These are phyloP conservation scores for Diadophis punctatus DNA, from an alignment of 2,113 vertebrate genomes.

Conservation along the genomic window DNA sequence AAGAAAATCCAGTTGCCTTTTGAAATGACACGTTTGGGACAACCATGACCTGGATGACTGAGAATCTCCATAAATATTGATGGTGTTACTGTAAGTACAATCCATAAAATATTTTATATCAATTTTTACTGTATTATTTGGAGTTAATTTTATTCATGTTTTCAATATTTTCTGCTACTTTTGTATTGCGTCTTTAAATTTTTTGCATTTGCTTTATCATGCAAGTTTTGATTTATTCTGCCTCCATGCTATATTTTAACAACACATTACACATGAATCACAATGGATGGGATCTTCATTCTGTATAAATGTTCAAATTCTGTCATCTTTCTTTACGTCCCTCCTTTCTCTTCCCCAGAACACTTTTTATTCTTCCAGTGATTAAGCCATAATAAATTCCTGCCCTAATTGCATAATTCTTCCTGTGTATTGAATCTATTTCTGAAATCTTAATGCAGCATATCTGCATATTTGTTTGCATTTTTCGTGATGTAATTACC, in stretches of 20 bases:
- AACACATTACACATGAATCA: neutral
- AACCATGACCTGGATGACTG: neutral
- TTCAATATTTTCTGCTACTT: neutral
- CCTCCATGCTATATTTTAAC: neutral
- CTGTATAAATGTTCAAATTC: neutral
- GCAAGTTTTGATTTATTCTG: neutral
- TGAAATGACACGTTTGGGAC: neutral
- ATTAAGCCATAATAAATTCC: neutral
- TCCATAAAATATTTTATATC: neutral
- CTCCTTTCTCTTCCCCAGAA: neutral
- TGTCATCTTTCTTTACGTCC: neutral
- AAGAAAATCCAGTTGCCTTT: neutral
- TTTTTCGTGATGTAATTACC: neutral
- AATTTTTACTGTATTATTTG: neutral
- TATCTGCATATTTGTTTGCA: neutral
- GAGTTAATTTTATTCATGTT: neutral
- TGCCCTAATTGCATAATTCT: neutral
- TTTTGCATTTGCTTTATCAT: neutral
- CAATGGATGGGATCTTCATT: neutral
- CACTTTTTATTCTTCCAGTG: neutral
- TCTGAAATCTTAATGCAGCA: neutral
- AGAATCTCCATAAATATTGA: neutral
- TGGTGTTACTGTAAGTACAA: neutral
- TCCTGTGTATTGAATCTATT: neutral
- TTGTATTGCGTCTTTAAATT: neutral